phyloP scores from a whole-genome alignment of 2,797 vertebrate species.

The Parotocinclus haroldoi region DNA sequence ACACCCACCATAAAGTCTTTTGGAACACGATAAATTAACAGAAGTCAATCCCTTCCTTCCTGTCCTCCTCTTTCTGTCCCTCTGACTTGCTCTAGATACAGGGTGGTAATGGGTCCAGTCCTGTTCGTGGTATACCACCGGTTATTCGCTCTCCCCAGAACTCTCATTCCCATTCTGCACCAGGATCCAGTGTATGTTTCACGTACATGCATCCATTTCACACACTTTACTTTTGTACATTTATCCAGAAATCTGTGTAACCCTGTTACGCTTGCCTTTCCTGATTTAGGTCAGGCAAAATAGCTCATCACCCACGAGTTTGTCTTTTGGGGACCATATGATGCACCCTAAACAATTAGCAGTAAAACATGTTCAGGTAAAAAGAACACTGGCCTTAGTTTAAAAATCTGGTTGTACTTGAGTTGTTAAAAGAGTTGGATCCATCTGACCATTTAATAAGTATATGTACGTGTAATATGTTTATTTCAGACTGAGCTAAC shows the following conservation, averaged over 20 bases:
- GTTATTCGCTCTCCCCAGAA: slow-evolving; percentile 95
- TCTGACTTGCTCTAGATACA: slow-evolving; percentile 77
- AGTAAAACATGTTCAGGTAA: slow-evolving; percentile 93
- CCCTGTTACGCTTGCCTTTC: slow-evolving; percentile 21
- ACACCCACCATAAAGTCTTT: not conserved
- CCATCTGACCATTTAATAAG: not conserved
- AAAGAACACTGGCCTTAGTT: too few species aligned
- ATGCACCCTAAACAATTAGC: slow-evolving; percentile 90
- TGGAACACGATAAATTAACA: slow-evolving; percentile 7
- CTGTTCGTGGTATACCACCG: slow-evolving; percentile 89
- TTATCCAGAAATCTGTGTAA: slow-evolving; percentile 9
- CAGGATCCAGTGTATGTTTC: slow-evolving; percentile 85
- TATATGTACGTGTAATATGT: too few species aligned
- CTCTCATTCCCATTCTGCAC: slow-evolving; percentile 94
- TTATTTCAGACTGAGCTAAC: slow-evolving; percentile 89
- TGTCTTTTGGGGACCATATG: slow-evolving; percentile 95
- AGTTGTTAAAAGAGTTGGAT: too few species aligned
- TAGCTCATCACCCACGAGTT: slow-evolving; percentile 93
- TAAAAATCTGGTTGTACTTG: too few species aligned
- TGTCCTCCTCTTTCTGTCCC: not conserved
- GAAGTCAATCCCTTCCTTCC: not conserved
- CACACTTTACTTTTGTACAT: not conserved
- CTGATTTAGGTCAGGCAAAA: slow-evolving; percentile 88
- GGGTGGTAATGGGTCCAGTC: slow-evolving; percentile 96
- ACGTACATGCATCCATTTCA: not conserved